Evolutionary conservation across 2,113 vertebrate species (phyloP).

Genomic region (Vidua chalybeata): DNA sequence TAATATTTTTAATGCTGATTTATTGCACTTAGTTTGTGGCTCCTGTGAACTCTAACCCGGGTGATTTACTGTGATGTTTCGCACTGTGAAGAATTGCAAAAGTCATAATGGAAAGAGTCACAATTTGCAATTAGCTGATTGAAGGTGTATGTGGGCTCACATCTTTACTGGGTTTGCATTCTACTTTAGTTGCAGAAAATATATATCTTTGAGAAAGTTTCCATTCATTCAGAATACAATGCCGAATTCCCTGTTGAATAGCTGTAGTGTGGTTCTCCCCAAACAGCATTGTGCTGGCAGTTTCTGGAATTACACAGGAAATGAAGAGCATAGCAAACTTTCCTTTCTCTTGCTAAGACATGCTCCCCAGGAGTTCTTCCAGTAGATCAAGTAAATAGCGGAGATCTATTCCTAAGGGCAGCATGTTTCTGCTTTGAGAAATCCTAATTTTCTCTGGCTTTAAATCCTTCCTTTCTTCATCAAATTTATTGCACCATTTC

Average conservation of each 20-base stretch:
- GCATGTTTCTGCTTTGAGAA: slow-evolving; percentile 35
- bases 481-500: slow-evolving; percentile 11
- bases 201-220: slow-evolving; percentile 41
- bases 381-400: slow-evolving; percentile 53
- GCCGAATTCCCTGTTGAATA: slow-evolving; percentile 54
- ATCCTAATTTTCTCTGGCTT: slow-evolving; percentile 16
- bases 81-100: background rate
- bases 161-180: background rate
- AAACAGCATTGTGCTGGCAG: slow-evolving; percentile 56
- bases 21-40: background rate
- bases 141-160: background rate
- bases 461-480: slow-evolving; percentile 19
- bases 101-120: background rate
- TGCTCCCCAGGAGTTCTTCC: slow-evolving; percentile 43
- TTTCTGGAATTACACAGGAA: slow-evolving; percentile 66
- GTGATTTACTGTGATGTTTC: background rate
- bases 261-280: slow-evolving; percentile 40
- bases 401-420: slow-evolving; percentile 30
- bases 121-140: background rate
- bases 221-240: slow-evolving; percentile 56
- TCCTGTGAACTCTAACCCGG: background rate
- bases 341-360: slow-evolving; percentile 46
- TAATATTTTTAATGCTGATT: slow-evolving; percentile 29
- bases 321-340: slow-evolving; percentile 55
- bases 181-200: slow-evolving; percentile 5